Conservation (phyloP, 2,888 invertebrate species). For the Chesias legatella region DNA sequence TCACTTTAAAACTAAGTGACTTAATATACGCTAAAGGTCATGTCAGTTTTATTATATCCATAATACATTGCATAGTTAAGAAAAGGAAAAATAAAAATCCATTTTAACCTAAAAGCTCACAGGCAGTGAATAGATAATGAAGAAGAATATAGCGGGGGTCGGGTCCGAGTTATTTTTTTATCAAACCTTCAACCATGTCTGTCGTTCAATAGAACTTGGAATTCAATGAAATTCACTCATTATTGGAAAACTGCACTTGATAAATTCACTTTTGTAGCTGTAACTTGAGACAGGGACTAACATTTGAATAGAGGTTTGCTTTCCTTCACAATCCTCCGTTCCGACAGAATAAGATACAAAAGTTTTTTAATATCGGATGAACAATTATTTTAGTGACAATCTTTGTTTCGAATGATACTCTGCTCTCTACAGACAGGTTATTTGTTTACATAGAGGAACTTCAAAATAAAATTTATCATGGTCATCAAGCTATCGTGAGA, state of each 20-base stretch:
- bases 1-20: too few relatives aligned
- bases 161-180: constrained; percentile 30
- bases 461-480: too few relatives aligned
- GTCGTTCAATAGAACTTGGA: constrained; percentile 38
- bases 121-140: constrained; percentile 35
- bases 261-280: constrained; percentile 32
- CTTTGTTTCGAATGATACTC: too few relatives aligned
- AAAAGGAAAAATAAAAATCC: constrained; percentile 31
- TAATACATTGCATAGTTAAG: too few relatives aligned
- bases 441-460: too few relatives aligned
- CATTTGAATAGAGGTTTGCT: constrained; percentile 29
- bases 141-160: constrained; percentile 33
- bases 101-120: constrained; percentile 35
- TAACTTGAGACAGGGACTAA: constrained; percentile 31
- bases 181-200: constrained; percentile 39
- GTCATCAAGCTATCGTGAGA: too few relatives aligned
- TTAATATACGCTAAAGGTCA: too few relatives aligned
- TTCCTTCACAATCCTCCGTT: constrained; percentile 21
- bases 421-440: too few relatives aligned
- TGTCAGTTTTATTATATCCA: too few relatives aligned
- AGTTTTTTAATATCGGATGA: too few relatives aligned
- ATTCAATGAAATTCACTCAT: constrained; percentile 44
- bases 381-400: too few relatives aligned
- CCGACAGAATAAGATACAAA: constrained; percentile 6
- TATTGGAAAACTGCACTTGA: constrained; percentile 38